These are phyloP conservation scores for Drosophila sulfurigaster DNA, from an alignment of 1,140 invertebrate species.

Conservation along the genomic window DNA sequence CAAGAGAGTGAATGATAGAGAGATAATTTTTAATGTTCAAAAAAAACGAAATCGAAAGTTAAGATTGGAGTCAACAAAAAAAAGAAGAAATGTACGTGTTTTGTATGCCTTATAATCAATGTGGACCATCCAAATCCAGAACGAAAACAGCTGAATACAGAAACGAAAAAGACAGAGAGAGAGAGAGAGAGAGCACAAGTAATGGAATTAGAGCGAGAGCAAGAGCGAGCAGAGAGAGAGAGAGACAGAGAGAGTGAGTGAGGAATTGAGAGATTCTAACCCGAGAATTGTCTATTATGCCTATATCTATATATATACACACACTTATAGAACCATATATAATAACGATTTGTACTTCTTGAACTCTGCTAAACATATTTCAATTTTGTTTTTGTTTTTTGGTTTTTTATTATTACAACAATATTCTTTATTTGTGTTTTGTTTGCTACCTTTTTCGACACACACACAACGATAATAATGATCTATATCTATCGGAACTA, in stretches of 20 bases:
- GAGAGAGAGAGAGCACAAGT: constrained; percentile 10
- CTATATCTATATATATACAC: constrained; percentile 28
- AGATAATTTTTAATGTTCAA: constrained; percentile 8
- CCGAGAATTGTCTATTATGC: constrained; percentile 26
- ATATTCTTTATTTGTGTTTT: not conserved
- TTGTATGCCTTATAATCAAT: constrained; percentile 74
- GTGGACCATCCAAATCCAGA: constrained; percentile 60
- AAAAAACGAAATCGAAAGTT: constrained; percentile 22
- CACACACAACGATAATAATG: not conserved
- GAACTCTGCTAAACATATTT: constrained; percentile 25
- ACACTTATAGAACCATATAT: constrained; percentile 11
- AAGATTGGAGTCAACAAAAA: constrained; percentile 23
- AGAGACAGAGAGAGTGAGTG: constrained; percentile 1
- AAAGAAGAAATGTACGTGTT: constrained; percentile 50
- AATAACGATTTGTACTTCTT: constrained; percentile 19
- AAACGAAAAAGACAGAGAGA: constrained; percentile 7
- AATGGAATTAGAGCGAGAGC: constrained; percentile 2
- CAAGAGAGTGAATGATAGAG: constrained; percentile 12
- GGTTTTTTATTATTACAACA: constrained; percentile 10
- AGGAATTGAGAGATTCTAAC: constrained; percentile 14
- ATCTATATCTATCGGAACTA: not conserved
- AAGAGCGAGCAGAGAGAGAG: constrained; percentile 5
- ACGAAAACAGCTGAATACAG: constrained; percentile 15
- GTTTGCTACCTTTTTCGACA: constrained; percentile 1
- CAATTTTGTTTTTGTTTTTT: constrained; percentile 3